phyloP scores from a whole-genome alignment of 2,797 vertebrate genomes.

The Rhincodon typus region DNA sequence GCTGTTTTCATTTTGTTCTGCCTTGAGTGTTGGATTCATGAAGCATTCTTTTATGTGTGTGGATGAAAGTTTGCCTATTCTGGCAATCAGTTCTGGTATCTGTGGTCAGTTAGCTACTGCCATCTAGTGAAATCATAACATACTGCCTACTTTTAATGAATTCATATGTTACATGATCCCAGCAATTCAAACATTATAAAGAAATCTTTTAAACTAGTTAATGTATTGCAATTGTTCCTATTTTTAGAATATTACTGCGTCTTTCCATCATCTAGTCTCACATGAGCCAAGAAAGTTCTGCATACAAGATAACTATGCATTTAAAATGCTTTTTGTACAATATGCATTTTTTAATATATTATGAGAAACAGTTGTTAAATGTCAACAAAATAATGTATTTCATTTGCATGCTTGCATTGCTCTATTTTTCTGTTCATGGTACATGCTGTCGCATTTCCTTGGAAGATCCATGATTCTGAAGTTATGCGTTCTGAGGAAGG shows the following conservation, averaged over 20 bases:
- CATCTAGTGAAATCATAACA: slow-evolving; percentile 17
- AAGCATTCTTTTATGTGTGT: neutral
- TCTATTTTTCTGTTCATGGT: neutral
- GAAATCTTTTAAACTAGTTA: neutral
- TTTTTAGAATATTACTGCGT: neutral
- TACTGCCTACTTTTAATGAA: neutral
- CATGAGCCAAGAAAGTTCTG: too few relatives aligned
- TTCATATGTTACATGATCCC: neutral
- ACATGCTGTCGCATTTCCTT: neutral
- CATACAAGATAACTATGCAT: neutral
- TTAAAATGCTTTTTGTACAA: neutral
- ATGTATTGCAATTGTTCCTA: neutral
- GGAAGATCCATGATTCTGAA: neutral
- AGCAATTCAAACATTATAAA: neutral
- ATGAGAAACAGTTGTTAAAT: neutral
- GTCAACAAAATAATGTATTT: neutral
- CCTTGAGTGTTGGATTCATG: neutral
- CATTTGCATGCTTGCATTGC: neutral
- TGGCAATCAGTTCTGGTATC: neutral
- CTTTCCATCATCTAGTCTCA: too few relatives aligned
- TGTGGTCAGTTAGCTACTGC: slow-evolving; percentile 5
- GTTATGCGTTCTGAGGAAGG: too few relatives aligned
- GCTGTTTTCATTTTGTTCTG: slow-evolving; percentile 2
- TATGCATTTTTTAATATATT: neutral
- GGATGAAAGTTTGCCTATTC: neutral